Percentiles rank a stretch among this genome's conserved stretches.
Conservation (phyloP, 2,113 vertebrate species). For the Tyto alba region DNA sequence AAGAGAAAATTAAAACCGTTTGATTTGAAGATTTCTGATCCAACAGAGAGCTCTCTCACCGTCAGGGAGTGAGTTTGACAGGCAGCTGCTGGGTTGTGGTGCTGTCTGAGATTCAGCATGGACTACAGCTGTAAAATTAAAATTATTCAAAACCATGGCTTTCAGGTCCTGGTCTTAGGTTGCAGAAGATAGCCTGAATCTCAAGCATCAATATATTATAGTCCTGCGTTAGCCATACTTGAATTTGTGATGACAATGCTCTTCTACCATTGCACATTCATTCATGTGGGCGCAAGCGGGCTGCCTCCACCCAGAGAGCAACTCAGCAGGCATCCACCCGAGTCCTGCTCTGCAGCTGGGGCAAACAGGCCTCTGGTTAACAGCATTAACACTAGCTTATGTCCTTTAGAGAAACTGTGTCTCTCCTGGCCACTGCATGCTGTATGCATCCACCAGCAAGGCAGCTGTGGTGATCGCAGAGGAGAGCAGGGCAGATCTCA, state of each 20-base stretch:
- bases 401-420: background rate
- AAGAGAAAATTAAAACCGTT: background rate
- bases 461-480: background rate
- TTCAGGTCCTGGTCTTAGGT: background rate
- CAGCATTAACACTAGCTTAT: background rate
- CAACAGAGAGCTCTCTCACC: background rate
- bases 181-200: background rate
- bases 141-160: background rate
- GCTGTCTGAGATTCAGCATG: background rate
- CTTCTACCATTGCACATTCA: background rate
- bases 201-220: background rate
- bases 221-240: background rate
- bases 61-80: background rate
- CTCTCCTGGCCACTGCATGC: background rate
- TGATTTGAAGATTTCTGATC: background rate
- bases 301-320: background rate
- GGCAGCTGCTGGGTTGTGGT: background rate
- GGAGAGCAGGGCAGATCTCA: background rate
- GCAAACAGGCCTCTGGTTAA: background rate
- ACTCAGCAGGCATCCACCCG: background rate
- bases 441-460: accelerated
- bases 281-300: background rate
- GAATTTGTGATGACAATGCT: accelerated
- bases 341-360: background rate
- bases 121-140: background rate